Base-by-base conservation (phyloP, 2,797 vertebrate species). In the Micropoecilia bifurca region DNA sequence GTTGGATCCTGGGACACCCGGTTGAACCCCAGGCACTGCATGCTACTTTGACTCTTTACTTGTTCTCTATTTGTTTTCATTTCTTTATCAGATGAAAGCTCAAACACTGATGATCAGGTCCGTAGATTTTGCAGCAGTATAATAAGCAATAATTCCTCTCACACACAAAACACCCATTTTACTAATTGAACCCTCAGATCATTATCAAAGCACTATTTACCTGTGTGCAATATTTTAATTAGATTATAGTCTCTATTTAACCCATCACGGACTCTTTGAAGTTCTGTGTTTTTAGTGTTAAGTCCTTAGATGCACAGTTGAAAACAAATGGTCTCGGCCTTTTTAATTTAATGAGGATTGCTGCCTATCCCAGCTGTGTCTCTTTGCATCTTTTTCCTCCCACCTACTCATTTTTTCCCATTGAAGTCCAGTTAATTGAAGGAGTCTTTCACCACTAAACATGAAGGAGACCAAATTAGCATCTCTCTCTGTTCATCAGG, bases 401-500 rank as follows among this genome's bases (percentile, higher is more conserved):
- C 94, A 90, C 93, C 93, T 89, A 89, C 91, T 92, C 80, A 48
- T 92, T 88, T 95, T 93, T 90, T 89, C 94, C 97, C 96, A 98
- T 98, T 99, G 97, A 99, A 98, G 98, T 97, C 96, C 88, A 94
- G 97, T 98, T 99, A 98, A 99, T 99, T 99, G 98, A 99, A 98
- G 97, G 96, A 96, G 97, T 97, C 98, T 99, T 97, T 98, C 96
- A 96, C 95, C 90, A 92, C 96, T 93, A 92, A 95, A 97, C 97
- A 99, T 98, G 97, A 99, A 99, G 97, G 96, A 95, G 96, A 94
- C 93, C 92, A 92, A 98, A 99, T 99, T 99, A 99, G 97, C 97
- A 98, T 98, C 97, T 95, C 96, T 96, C 97, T 96, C 97, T 97
- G 93, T 95, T 94, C 96, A 96, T 94, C 95, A 95, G 95, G 94